These are phyloP conservation scores for Cremastinae sp. DNA, from an alignment of 2,888 invertebrate genomes.

Conservation along the genomic window DNA sequence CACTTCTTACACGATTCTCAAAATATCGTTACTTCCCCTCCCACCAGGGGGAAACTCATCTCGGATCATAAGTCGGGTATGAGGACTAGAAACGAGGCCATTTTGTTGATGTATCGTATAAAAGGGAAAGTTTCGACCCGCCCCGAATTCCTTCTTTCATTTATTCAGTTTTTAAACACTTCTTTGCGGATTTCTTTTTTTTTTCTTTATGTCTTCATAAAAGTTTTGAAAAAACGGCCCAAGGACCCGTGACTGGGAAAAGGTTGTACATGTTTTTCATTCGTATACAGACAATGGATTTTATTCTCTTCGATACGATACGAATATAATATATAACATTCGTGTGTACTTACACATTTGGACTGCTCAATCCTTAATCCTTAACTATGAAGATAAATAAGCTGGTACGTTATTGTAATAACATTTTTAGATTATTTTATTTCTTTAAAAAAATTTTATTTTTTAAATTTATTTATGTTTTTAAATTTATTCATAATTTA, in stretches of 20 bases:
- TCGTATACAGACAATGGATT: too few species aligned
- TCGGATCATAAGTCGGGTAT: constrained; percentile 1
- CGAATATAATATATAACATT: too few species aligned
- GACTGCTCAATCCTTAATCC: too few species aligned
- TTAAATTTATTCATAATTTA: too few species aligned
- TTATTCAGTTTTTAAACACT: background rate
- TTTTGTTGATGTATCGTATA: constrained; percentile 12
- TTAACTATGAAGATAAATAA: too few species aligned
- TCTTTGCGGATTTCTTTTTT: background rate
- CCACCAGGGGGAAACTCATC: constrained; percentile 13
- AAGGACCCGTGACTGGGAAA: constrained; percentile 15
- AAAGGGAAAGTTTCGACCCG: background rate
- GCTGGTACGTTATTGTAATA: too few species aligned
- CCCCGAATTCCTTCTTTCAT: background rate
- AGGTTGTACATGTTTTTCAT: too few species aligned
- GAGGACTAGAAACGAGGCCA: background rate
- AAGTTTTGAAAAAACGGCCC: constrained; percentile 28
- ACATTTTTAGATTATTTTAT: too few species aligned
- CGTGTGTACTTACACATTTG: too few species aligned
- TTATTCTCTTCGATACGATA: too few species aligned
- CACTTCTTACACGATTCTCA: constrained; percentile 29
- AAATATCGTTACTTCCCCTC: constrained; percentile 42
- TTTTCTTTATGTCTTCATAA: constrained; percentile 19
- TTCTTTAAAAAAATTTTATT: too few species aligned
- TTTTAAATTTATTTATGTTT: too few species aligned